Evolutionary conservation across 2,888 invertebrate genomes (phyloP).

Genomic region (Sarcophaga subvicina): DNA sequence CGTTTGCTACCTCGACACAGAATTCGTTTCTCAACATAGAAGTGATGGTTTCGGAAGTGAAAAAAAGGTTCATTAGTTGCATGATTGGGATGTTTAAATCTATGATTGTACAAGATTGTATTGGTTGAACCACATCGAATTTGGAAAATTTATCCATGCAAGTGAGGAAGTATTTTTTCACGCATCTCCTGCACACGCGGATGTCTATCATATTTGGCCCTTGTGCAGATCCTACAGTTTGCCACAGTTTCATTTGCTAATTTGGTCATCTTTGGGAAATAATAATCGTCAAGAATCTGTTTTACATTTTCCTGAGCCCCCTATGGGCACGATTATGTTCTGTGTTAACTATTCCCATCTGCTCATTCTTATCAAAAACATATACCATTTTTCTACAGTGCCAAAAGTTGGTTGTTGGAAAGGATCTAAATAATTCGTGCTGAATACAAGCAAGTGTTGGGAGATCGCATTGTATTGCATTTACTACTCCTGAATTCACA

Average conservation of each 20-base stretch:
- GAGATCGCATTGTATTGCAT: conserved; percentile 61
- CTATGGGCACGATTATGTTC: conserved; percentile 56
- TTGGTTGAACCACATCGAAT: conserved; percentile 68
- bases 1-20: conserved; percentile 6
- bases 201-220: conserved; percentile 69
- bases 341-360: conserved; percentile 23
- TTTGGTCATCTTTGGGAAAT: conserved; percentile 38
- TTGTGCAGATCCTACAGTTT: conserved; percentile 60
- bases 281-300: conserved; percentile 67
- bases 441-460: conserved; percentile 56
- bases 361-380: conserved; percentile 17
- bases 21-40: conserved; percentile 31
- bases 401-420: conserved; percentile 55
- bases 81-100: conserved; percentile 58
- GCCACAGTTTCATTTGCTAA: conserved; percentile 58
- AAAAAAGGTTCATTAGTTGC: too few relatives aligned
- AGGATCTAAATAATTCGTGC: conserved; percentile 33
- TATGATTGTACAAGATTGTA: conserved; percentile 68
- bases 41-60: conserved; percentile 22
- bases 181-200: conserved; percentile 59
- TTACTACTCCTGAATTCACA: conserved; percentile 49
- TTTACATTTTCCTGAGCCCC: conserved; percentile 67
- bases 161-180: conserved; percentile 63
- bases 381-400: conserved; percentile 41
- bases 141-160: conserved; percentile 70